A percentile compares a stretch with the other conserved stretches of the same genome.
Conservation (phyloP, 2,888 invertebrate genomes). For the Luperina testacea region DNA sequence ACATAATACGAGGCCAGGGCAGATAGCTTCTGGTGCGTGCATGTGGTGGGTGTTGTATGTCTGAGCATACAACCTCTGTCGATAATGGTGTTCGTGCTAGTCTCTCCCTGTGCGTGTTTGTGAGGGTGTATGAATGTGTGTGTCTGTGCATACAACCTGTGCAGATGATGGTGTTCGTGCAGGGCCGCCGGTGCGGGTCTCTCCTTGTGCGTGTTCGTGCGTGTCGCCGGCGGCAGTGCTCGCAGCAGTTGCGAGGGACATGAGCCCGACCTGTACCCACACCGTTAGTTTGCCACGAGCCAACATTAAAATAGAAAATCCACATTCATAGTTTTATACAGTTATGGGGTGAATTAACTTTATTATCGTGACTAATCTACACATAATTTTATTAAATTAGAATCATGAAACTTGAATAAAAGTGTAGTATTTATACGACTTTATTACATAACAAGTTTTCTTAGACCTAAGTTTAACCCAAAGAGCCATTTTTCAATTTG, state of each 20-base stretch:
- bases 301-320: conserved; percentile 20
- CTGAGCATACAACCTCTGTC: conserved; percentile 7
- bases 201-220: conserved; percentile 77
- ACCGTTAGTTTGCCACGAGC: conserved; percentile 57
- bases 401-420: neutral
- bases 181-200: conserved; percentile 69
- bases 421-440: neutral
- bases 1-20: neutral
- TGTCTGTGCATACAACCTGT: conserved; percentile 53
- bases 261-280: conserved; percentile 94
- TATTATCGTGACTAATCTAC: neutral
- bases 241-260: conserved; percentile 97
- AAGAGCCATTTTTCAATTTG: neutral
- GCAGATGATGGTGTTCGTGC: conserved; percentile 66
- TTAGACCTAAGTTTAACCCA: neutral
- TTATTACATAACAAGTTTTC: neutral
- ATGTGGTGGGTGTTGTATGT: neutral
- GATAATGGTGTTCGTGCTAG: neutral
- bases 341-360: neutral
- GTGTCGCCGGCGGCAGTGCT: conserved; percentile 91
- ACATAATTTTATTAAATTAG: neutral
- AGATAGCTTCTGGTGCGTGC: neutral
- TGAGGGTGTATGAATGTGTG: conserved; percentile 12
- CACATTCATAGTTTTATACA: neutral
- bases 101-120: conserved; percentile 61